A percentile compares a stretch with the other conserved stretches of the same genome.
Conservation (phyloP, 2,797 vertebrate genomes). For the Mallotus villosus region DNA sequence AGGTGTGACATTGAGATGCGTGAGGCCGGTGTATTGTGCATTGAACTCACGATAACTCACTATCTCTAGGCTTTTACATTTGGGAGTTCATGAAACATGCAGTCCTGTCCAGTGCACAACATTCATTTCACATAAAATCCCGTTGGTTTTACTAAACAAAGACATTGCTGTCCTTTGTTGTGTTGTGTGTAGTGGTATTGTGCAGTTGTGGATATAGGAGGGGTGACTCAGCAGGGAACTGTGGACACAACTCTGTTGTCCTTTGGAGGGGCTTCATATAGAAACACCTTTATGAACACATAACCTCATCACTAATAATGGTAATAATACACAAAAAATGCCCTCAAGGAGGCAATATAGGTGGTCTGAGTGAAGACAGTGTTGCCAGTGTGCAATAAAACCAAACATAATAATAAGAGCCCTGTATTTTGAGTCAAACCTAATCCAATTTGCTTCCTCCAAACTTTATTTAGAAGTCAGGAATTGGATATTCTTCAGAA, state of each 20-base stretch:
- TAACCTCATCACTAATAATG: conserved; percentile 45
- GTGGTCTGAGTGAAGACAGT: conserved; percentile 13
- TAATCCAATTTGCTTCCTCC: conserved; percentile 55
- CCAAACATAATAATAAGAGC: conserved; percentile 45
- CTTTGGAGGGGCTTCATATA: not conserved
- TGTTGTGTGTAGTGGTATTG: not conserved
- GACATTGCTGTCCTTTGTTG: not conserved
- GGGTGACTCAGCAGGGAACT: not conserved
- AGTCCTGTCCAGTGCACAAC: not conserved
- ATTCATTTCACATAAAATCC: not conserved
- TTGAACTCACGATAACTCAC: not conserved
- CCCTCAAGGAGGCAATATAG: conserved; percentile 57
- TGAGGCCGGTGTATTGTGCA: conserved; percentile 8
- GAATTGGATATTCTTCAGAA: conserved; percentile 19
- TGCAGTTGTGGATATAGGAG: too few species aligned
- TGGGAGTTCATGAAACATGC: not conserved
- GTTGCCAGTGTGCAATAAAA: conserved; percentile 58
- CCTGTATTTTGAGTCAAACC: conserved; percentile 48
- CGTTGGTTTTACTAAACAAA: not conserved
- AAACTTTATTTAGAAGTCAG: conserved; percentile 46
- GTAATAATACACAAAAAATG: conserved; percentile 38
- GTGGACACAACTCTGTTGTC: conserved; percentile 3
- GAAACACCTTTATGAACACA: conserved; percentile 40
- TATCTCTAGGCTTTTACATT: not conserved
- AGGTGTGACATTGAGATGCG: conserved; percentile 40